phyloP scores from a whole-genome alignment of 2,797 vertebrate genomes.

The Triplophysa yarkandensis region DNA sequence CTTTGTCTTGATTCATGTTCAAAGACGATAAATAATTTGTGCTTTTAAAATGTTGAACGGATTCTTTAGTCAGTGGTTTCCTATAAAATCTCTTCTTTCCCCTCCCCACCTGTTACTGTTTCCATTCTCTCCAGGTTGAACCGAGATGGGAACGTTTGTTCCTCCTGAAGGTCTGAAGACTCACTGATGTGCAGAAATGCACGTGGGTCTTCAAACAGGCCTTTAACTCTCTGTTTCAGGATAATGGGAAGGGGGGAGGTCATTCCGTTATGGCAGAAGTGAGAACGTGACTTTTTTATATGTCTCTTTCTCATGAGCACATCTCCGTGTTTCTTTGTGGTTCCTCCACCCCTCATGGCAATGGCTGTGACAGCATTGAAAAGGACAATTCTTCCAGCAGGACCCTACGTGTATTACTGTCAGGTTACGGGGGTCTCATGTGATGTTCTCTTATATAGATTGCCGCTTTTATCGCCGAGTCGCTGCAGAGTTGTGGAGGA shows the following conservation, averaged over 20 bases:
- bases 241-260: slow-evolving; percentile 52
- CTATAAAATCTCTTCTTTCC: slow-evolving; percentile 47
- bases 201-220: slow-evolving; percentile 32
- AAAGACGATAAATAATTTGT: neutral
- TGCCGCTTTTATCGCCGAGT: slow-evolving; percentile 96
- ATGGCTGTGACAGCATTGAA: neutral
- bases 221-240: slow-evolving; percentile 72
- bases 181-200: slow-evolving; percentile 63
- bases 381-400: neutral
- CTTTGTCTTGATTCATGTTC: neutral
- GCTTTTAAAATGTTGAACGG: neutral
- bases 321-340: neutral
- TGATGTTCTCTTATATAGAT: slow-evolving; percentile 85
- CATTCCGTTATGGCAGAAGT: slow-evolving; percentile 32
- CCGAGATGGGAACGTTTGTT: slow-evolving; percentile 17
- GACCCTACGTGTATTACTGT: neutral
- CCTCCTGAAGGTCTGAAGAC: slow-evolving; percentile 30
- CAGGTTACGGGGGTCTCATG: slow-evolving; percentile 56
- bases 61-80: slow-evolving; percentile 8
- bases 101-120: slow-evolving; percentile 61
- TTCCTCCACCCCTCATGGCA: neutral
- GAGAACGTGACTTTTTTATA: neutral
- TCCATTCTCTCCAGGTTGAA: slow-evolving; percentile 58
- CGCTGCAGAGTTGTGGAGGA: slow-evolving; percentile 97
- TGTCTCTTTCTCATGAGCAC: slow-evolving; percentile 11